Conservation (phyloP, 2,888 invertebrate genomes). For the Parnassius smintheus region DNA sequence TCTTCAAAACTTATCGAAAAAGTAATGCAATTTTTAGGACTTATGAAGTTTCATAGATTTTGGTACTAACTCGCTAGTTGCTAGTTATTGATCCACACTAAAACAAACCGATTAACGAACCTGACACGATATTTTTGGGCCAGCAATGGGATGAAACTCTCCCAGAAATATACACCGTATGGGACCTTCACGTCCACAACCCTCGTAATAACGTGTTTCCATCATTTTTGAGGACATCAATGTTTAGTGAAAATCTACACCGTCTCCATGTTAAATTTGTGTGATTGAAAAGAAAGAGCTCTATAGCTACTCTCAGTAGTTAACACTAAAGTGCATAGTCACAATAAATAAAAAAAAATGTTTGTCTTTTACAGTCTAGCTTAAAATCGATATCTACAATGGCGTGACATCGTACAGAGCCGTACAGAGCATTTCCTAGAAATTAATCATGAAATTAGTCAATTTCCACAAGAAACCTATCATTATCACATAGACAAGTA, state of each 20-base stretch:
- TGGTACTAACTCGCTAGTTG: background rate
- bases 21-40: no score
- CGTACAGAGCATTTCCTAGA: no score
- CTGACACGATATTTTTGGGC: conserved; percentile 92
- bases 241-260: background rate
- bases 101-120: conserved; percentile 61
- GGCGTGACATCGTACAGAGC: no score
- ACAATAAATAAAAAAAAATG: background rate
- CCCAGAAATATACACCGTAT: conserved; percentile 92
- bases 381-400: no score
- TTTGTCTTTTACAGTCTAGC: no score
- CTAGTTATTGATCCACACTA: background rate
- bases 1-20: no score
- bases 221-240: conserved; percentile 46
- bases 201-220: conserved; percentile 81
- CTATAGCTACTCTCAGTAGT: background rate
- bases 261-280: background rate
- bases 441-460: no score
- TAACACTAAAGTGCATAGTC: background rate
- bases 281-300: background rate
- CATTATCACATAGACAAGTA: no score
- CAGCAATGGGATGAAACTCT: conserved; percentile 88
- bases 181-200: conserved; percentile 86
- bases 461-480: no score
- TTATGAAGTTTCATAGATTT: no score